phyloP scores from a whole-genome alignment of 2,113 vertebrate species.

The Dissostichus mawsoni region DNA sequence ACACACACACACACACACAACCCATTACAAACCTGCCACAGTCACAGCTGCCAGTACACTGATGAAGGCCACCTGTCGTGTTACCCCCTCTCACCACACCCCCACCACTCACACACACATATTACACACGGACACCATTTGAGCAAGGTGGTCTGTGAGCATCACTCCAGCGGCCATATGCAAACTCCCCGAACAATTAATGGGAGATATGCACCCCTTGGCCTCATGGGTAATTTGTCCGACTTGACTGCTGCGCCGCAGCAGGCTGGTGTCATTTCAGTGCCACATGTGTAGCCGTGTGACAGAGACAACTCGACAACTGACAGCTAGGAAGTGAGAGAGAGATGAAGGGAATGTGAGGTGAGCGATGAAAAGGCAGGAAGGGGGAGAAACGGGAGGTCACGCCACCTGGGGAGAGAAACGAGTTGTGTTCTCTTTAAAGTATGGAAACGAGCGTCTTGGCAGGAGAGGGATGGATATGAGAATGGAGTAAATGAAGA shows the following conservation, averaged over 20 bases:
- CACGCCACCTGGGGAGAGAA: conserved; percentile 15
- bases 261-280: conserved; percentile 65
- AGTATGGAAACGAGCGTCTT: conserved; percentile 31
- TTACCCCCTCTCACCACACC: conserved; percentile 46
- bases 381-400: conserved; percentile 5
- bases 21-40: conserved; percentile 82
- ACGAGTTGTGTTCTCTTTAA: conserved; percentile 25
- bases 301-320: conserved; percentile 69
- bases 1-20: conserved; percentile 60
- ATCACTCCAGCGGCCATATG: conserved; percentile 82
- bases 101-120: conserved; percentile 43
- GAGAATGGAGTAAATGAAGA: conserved; percentile 67
- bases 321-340: conserved; percentile 42
- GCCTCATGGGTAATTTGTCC: conserved; percentile 81
- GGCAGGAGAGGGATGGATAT: conserved; percentile 39
- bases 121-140: conserved; percentile 44
- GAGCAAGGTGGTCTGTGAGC: conserved; percentile 78
- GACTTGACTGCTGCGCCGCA: conserved; percentile 63
- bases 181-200: conserved; percentile 85
- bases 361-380: conserved; percentile 32
- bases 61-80: conserved; percentile 87
- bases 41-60: conserved; percentile 85
- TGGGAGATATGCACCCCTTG: conserved; percentile 77
- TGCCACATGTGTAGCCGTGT: conserved; percentile 46
- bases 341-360: conserved; percentile 31